Evolutionary conservation across 2,797 vertebrate species (phyloP), one percentile per base, ranked within the genome.

Genomic region (Adelosebastes latens): DNA sequence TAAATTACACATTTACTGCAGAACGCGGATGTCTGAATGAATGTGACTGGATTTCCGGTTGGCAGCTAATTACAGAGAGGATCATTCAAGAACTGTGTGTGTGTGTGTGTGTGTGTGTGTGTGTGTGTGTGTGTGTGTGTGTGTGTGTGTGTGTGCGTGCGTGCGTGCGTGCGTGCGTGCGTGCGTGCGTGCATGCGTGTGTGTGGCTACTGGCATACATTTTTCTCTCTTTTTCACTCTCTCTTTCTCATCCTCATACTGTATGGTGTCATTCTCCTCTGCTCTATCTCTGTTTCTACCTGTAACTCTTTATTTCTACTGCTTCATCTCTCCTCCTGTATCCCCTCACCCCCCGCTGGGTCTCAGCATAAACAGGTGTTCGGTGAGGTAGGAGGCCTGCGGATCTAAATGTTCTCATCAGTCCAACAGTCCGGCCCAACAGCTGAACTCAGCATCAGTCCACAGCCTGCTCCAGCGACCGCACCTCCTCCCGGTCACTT

Each of bases 401-500:
- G 3, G 72, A 87, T 90, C 84, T 92, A 92, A 93, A 91, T 91
- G 92, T 88, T 91, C 87, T 90, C 90, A 93, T 92, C 92, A 90
- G 88, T 88, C 72, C 77, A 56, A 81, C 76, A 69, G 84, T 88
- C 83, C 90, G 88, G 85, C 67, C 64, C 66, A 83, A 88, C 90
- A 90, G 89, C 88, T 90, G 87, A 92, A 84, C 88, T 77, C 92
- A 87, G 90, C 92, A 89, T 88, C 89, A 88, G 87, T 83, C 80
- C 86, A 65, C 84, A 78, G 82, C 24, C 64, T 56, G 84, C 78
- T 77, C 31, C 49, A 75, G 81, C 55, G 11, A 68, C 72, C 24
- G 6, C n/a, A 36, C 52, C 80, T 85, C 62, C 67, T 74, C 67
- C n/a, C 9, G 29, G 86, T 83, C 84, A 77, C 85, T 80, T 86